These are phyloP conservation scores for Crotalus adamanteus DNA, from an alignment of 2,797 vertebrate species.

Conservation along the genomic window DNA sequence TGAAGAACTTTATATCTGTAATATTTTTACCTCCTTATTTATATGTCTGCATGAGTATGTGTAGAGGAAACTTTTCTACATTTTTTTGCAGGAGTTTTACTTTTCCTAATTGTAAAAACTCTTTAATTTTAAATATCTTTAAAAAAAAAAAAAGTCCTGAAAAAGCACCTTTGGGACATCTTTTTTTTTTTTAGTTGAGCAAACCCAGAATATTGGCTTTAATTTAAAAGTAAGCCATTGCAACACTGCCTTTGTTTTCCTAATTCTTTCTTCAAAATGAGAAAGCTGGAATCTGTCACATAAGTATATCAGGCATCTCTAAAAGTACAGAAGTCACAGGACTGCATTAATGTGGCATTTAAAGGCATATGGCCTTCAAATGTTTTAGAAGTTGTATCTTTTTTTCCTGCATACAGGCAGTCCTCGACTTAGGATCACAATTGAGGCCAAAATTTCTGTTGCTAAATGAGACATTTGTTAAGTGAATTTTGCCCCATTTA, in stretches of 20 bases:
- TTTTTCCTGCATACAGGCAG: neutral
- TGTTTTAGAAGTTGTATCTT: neutral
- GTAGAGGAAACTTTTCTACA: neutral
- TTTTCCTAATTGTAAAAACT: neutral
- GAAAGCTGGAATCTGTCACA: conserved; percentile 20
- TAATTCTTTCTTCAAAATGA: neutral
- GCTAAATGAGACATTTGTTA: neutral
- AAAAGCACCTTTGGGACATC: too few relatives aligned
- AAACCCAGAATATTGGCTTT: neutral
- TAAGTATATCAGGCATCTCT: conserved; percentile 6
- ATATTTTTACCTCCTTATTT: neutral
- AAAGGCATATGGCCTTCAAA: conserved; percentile 7
- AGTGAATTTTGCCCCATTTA: neutral
- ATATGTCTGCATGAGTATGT: neutral
- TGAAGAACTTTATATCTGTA: neutral
- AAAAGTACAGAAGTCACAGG: conserved; percentile 12
- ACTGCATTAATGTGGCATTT: neutral
- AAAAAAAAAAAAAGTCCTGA: too few relatives aligned
- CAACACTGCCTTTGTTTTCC: neutral
- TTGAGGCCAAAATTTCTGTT: neutral
- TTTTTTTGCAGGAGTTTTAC: neutral
- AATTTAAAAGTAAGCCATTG: neutral
- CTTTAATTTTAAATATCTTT: neutral
- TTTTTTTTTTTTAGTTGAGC: neutral
- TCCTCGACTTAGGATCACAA: neutral